phyloP scores from a whole-genome alignment of 2,797 vertebrate genomes.

The Tragopan temminckii region DNA sequence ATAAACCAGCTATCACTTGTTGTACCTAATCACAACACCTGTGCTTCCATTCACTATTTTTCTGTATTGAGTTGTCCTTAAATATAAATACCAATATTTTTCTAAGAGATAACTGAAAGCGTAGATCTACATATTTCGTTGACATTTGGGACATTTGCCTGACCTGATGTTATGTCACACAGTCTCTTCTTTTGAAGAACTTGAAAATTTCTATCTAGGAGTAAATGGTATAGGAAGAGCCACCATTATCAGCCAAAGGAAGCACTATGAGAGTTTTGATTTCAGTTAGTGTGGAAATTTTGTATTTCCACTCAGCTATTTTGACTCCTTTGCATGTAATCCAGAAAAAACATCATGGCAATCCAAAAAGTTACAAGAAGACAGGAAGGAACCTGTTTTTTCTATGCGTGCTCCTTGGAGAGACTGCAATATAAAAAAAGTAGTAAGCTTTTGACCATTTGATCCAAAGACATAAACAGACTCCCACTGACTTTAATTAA shows the following conservation, averaged over 20 bases:
- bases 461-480: not conserved
- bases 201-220: not conserved
- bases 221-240: not conserved
- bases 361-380: not conserved
- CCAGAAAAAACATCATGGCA: not conserved
- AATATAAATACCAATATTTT: not conserved
- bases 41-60: not conserved
- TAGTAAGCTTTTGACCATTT: not conserved
- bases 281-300: not conserved
- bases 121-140: not conserved
- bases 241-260: not conserved
- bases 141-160: not conserved
- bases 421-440: not conserved
- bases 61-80: not conserved
- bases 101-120: not conserved
- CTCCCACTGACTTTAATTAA: not conserved
- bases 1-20: not conserved
- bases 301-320: not conserved
- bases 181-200: not conserved
- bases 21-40: not conserved
- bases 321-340: not conserved
- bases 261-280: not conserved
- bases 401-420: not conserved
- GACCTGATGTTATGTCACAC: not conserved
- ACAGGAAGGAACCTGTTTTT: not conserved